phyloP scores from a whole-genome alignment of 2,888 invertebrate genomes.

The Perdita meconis region DNA sequence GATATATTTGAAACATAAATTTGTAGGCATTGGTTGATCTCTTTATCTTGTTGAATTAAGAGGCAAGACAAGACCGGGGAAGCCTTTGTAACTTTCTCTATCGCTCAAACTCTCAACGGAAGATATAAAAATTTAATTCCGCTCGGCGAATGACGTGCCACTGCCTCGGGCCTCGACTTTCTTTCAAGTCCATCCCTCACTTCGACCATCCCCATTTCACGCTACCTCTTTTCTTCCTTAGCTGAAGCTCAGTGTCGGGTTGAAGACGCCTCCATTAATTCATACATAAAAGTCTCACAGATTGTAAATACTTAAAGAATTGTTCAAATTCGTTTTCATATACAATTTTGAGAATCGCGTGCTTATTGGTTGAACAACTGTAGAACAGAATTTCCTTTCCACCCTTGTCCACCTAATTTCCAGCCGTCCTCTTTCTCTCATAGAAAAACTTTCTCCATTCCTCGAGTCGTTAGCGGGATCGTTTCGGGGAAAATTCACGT shows the following conservation, averaged over 20 bases:
- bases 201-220: constrained; percentile 53
- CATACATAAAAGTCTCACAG: constrained; percentile 20
- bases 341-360: too few relatives aligned
- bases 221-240: neutral
- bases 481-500: constrained; percentile 61
- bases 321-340: constrained; percentile 34
- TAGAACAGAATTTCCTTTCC: neutral
- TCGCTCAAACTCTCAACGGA: constrained; percentile 83
- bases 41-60: constrained; percentile 66
- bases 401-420: constrained; percentile 64
- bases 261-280: constrained; percentile 28
- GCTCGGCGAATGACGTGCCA: constrained; percentile 79
- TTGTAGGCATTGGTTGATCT: constrained; percentile 2
- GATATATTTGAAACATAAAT: too few relatives aligned
- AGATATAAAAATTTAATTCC: constrained; percentile 84
- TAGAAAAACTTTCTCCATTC: constrained; percentile 65
- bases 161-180: constrained; percentile 73
- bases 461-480: constrained; percentile 63
- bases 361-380: too few relatives aligned
- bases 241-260: constrained; percentile 23
- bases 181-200: constrained; percentile 75
- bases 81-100: constrained; percentile 67
- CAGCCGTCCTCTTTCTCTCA: constrained; percentile 13
- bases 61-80: constrained; percentile 38
- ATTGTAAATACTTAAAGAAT: constrained; percentile 25